Evolutionary conservation across 2,113 vertebrate genomes (phyloP).

Genomic region (Cryptomyrus ogoouensis): DNA sequence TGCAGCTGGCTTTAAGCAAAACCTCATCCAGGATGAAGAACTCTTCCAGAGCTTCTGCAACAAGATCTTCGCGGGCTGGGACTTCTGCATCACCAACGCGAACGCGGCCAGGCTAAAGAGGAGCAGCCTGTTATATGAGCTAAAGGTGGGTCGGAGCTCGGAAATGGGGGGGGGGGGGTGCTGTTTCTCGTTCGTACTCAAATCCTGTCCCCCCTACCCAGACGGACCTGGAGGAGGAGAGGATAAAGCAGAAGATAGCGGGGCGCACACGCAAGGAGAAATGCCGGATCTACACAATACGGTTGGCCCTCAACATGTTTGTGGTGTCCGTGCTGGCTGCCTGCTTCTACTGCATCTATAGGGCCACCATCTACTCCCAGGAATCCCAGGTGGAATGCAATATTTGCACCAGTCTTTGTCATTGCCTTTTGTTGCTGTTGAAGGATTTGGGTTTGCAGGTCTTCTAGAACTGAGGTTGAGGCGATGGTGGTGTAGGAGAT

Average conservation of each 20-base stretch:
- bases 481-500: too few species aligned
- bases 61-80: constrained; percentile 94
- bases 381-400: constrained; percentile 47
- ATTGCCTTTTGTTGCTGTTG: background rate
- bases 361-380: constrained; percentile 81
- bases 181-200: background rate
- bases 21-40: constrained; percentile 73
- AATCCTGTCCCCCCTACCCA: constrained; percentile 42
- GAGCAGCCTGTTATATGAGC: constrained; percentile 77
- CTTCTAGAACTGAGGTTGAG: background rate
- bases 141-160: constrained; percentile 60
- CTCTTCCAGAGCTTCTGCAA: constrained; percentile 94
- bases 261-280: constrained; percentile 70
- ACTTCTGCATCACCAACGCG: constrained; percentile 85
- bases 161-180: background rate
- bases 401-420: background rate
- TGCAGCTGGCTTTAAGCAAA: constrained; percentile 78
- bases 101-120: constrained; percentile 69
- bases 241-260: constrained; percentile 75
- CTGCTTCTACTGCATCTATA: constrained; percentile 87
- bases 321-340: constrained; percentile 68
- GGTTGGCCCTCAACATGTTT: constrained; percentile 75
- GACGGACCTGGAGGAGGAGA: constrained; percentile 87
- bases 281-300: constrained; percentile 71
- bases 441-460: background rate